Evolutionary conservation across 2,888 invertebrate species (phyloP).

Genomic region (Tipula helvola): DNA sequence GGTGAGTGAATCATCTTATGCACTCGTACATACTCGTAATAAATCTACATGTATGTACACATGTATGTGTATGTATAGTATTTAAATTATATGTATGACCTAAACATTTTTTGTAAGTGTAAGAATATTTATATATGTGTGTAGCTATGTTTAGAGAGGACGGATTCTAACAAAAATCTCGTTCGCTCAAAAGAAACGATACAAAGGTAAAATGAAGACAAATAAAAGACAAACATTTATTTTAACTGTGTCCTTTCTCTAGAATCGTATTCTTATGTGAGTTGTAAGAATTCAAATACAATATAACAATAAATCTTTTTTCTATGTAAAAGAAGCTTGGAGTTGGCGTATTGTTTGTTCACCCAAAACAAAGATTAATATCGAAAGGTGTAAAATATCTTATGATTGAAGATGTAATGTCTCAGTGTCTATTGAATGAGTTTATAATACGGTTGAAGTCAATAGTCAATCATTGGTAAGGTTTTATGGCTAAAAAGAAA

Average conservation of each 20-base stretch:
- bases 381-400: not conserved
- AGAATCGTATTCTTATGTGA: not conserved
- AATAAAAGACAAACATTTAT: not conserved
- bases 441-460: not conserved
- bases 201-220: not conserved
- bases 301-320: not conserved
- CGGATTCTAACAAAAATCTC: not conserved
- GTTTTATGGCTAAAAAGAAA: too few relatives aligned
- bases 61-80: not conserved
- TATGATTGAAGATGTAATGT: not conserved
- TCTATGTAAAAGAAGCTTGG: not conserved
- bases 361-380: not conserved
- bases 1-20: not conserved
- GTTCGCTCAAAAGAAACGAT: not conserved
- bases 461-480: not conserved
- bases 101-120: too few relatives aligned
- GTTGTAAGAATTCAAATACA: not conserved
- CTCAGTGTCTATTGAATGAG: not conserved
- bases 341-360: not conserved
- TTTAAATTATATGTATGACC: not conserved
- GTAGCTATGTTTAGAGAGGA: too few relatives aligned
- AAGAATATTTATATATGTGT: too few relatives aligned
- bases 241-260: not conserved
- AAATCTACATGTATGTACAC: too few relatives aligned
- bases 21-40: too few relatives aligned